A percentile compares a stretch with the other conserved stretches of the same genome.
Evolutionary conservation across 2,113 vertebrate species (phyloP).

Genomic region (Neodon shergylaensis): DNA sequence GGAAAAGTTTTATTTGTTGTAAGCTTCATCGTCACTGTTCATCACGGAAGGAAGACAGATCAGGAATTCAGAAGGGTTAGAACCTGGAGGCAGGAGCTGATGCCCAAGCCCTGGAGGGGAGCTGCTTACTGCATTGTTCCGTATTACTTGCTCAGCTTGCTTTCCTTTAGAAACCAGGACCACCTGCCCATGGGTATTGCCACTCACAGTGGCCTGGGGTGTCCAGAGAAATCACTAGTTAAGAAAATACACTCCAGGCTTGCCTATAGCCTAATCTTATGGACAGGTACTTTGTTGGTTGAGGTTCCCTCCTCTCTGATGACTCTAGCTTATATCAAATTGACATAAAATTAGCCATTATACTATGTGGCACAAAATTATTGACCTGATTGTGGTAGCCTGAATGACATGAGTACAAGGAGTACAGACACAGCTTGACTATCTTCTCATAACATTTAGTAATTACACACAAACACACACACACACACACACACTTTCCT

Average conservation of each 20-base stretch:
- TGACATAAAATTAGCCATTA: background rate
- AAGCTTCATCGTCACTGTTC: background rate
- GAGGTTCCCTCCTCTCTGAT: background rate
- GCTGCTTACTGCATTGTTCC: background rate
- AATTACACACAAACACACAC: background rate
- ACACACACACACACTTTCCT: rapidly evolving
- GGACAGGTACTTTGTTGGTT: background rate
- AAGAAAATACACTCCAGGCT: background rate
- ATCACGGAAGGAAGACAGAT: background rate
- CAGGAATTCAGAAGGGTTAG: background rate
- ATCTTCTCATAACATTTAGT: background rate
- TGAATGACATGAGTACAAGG: background rate
- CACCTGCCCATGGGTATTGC: background rate
- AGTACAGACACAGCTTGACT: background rate
- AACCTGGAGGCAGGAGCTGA: background rate
- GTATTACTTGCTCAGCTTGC: background rate
- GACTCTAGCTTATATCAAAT: background rate
- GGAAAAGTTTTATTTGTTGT: background rate
- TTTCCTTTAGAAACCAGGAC: background rate
- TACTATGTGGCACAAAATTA: background rate
- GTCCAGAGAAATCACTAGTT: background rate
- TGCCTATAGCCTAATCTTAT: background rate
- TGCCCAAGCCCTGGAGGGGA: background rate
- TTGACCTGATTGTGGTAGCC: background rate
- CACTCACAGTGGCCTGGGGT: background rate